A percentile compares a stretch with the other conserved stretches of the same genome.
phyloP scores from a whole-genome alignment of 2,888 invertebrate genomes.

The Spodoptera littoralis region DNA sequence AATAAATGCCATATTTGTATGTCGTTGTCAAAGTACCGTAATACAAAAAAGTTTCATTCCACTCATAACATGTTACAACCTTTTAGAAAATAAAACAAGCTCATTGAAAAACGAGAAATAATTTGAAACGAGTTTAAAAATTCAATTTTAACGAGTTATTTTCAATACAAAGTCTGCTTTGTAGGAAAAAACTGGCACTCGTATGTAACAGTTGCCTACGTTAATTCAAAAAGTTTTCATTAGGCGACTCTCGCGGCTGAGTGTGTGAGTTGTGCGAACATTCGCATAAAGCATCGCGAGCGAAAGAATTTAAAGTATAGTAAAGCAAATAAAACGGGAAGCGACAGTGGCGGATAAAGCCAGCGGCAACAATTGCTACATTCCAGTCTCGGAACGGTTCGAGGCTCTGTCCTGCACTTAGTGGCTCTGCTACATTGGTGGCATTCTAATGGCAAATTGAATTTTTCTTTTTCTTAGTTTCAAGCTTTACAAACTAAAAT shows the following conservation, averaged over 20 bases:
- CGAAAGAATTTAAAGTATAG: slow-evolving; percentile 83
- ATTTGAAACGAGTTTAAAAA: slow-evolving; percentile 59
- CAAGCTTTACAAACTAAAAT: too few species aligned
- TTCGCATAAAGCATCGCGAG: slow-evolving; percentile 78
- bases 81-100: slow-evolving; percentile 17
- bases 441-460: not conserved
- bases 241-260: slow-evolving; percentile 77
- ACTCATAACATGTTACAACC: slow-evolving; percentile 13
- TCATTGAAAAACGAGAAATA: slow-evolving; percentile 49
- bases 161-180: slow-evolving; percentile 77
- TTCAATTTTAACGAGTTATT: slow-evolving; percentile 76
- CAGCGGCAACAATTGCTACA: slow-evolving; percentile 82
- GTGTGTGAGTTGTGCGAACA: slow-evolving; percentile 71
- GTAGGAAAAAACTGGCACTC: slow-evolving; percentile 68
- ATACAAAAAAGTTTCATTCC: slow-evolving; percentile 6
- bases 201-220: slow-evolving; percentile 76
- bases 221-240: slow-evolving; percentile 88
- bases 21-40: not conserved
- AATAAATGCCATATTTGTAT: not conserved
- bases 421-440: slow-evolving; percentile 55
- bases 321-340: slow-evolving; percentile 75
- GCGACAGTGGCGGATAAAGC: slow-evolving; percentile 77
- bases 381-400: slow-evolving; percentile 75
- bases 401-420: slow-evolving; percentile 59
- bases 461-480: not conserved